Base-by-base conservation (phyloP, 2,113 vertebrate species). In the Plestiodon gilberti region DNA sequence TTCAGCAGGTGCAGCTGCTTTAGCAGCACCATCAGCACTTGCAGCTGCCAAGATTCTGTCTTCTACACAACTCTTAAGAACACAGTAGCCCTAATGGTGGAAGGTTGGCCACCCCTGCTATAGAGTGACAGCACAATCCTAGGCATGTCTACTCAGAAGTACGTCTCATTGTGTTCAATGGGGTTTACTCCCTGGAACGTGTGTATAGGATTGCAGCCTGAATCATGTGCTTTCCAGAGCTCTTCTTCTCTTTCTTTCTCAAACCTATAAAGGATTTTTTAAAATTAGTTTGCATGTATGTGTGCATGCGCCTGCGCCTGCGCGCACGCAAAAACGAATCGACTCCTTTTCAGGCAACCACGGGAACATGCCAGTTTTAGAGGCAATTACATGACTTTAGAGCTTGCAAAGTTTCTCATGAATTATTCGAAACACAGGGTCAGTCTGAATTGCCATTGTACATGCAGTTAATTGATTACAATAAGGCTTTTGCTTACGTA, bases 331-430 rank as follows among this genome's bases (percentile, higher is more conserved):
- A 33, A 17, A 23, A 73, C 43, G 17, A 38, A 35, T 38, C 35
- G 22, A 71, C 52, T 57, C 59, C 6, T 74, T 61, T 38, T 35
- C 82, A 83, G 22, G 61, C 55, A 74, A 25, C 82, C 17, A 30
- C 61, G 35, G 18, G 23, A 83, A 73, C 69, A 83, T 62, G 70
- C 69, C 25, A 35, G 23, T 73, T 83, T 73, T 73, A 59, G 33
- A 61, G 13, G 52, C 43, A 70, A 83, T 73, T 83, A 71, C 18
- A 59, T 73, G 65, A 33, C 64, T 69, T 81, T 52, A 69, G 15
- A n/a, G 33, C 62, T 52, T 81, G 62, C 62, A 69, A 62, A 74
- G 35, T 62, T 81, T 64, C 55, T 83, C 55, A 62, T 83, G 82
- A 83, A 83, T 83, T 74, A 74, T 83, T 83, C 70, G 35, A 74